Evolutionary conservation across 2,113 vertebrate species (phyloP).

Genomic region (Hippocampus barbouri): DNA sequence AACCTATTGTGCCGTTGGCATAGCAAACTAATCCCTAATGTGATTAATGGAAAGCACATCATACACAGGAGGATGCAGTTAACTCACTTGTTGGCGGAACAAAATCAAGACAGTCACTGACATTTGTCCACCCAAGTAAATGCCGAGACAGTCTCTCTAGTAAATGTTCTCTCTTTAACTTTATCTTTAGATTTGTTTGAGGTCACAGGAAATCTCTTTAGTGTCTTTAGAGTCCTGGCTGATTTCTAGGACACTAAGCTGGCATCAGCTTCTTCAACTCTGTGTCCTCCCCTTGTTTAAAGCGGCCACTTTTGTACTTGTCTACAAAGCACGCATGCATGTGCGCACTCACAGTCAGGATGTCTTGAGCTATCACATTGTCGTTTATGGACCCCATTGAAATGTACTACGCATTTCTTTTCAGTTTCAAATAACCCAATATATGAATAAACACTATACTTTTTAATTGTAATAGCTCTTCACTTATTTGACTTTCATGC

Average conservation of each 20-base stretch:
- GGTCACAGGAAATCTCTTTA: conserved; percentile 60
- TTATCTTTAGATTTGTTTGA: conserved; percentile 30
- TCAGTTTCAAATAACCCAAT: neutral
- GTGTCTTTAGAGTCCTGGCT: conserved; percentile 40
- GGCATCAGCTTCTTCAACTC: conserved; percentile 14
- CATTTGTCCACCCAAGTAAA: neutral
- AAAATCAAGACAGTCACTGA: neutral
- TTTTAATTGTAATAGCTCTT: too few relatives aligned
- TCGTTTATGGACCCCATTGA: neutral
- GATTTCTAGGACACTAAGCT: conserved; percentile 53
- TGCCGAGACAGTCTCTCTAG: conserved; percentile 13
- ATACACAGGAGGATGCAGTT: neutral
- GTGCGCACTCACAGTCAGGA: neutral
- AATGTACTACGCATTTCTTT: neutral
- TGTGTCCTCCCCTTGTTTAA: neutral
- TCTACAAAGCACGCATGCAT: neutral
- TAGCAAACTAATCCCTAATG: neutral
- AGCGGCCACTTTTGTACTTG: neutral
- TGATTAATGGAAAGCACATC: conserved; percentile 1
- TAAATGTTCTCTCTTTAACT: conserved; percentile 25
- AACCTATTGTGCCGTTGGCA: neutral
- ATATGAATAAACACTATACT: neutral
- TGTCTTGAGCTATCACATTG: neutral
- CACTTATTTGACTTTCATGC: too few relatives aligned
- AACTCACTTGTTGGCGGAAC: neutral